Base-by-base conservation (phyloP, 2,888 invertebrate genomes). In the Brachyopa scutellaris region DNA sequence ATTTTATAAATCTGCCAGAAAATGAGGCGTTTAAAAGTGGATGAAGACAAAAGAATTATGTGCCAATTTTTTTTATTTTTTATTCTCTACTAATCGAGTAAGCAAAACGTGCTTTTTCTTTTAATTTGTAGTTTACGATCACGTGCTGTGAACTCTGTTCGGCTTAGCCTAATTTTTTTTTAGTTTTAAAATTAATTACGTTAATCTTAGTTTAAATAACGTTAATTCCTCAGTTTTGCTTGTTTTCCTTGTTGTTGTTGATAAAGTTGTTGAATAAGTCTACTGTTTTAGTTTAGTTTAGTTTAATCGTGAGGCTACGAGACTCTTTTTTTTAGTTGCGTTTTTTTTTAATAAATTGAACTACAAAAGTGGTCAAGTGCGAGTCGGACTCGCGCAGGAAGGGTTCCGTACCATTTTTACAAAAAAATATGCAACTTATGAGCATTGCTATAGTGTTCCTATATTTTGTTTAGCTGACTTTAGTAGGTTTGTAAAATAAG, bases 71-170 rank as follows among this genome's bases (percentile, higher is more conserved):
- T n/a, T 74, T 64, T 45, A 6, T 45, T 29, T 49, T 45, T 40
- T 64, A 31, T 33, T 62, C 36, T 59, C 45, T 78, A 53, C 42
- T 55, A 57, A 64, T 57, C 66, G 38, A 72, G 64, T 2, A 19
- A 38, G 7, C 15, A 53, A 42, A 66, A 47, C 47, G 53, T 55
- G 55, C 29, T 7, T 36, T 31, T 53, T 33, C 26, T 26, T 23
- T 33, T 76, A 6, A 13, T 36, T 53, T 64, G 64, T 53, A 69
- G 42, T 77, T 86, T 87, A 86, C 85, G 85, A 86, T 84, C 84
- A 87, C 86, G 88, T 87, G 88, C 88, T 88, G 88, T 88, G 88
- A n/a, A 88, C 88, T 88, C 87, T 87, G 83, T 82, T 84, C 80
- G 85, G 85, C 85, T 84, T 85, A 85, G 85, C 85, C 85, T 77